phyloP scores from a whole-genome alignment of 2,113 vertebrate species.

The Lepidothrix coronata region DNA sequence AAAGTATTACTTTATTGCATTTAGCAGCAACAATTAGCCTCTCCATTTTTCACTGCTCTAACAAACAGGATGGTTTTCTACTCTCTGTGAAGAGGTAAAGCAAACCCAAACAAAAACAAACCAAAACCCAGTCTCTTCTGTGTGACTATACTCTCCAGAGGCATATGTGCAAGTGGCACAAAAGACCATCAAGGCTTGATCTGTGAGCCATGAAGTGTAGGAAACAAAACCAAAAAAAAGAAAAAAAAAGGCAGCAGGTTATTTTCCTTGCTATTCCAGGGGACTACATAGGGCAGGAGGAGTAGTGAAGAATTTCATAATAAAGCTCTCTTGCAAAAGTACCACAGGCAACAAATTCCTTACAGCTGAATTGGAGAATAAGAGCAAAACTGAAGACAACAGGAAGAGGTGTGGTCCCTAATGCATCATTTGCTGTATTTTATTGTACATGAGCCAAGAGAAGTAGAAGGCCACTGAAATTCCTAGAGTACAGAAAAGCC shows the following conservation, averaged over 20 bases:
- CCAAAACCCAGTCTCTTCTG: not conserved
- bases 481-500: not conserved
- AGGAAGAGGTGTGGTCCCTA: conserved; percentile 16
- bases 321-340: not conserved
- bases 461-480: not conserved
- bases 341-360: conserved; percentile 25
- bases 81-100: not conserved
- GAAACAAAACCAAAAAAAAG: not conserved
- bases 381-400: conserved; percentile 4
- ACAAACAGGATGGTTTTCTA: not conserved
- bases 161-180: not conserved
- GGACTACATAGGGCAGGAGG: not conserved
- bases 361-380: not conserved
- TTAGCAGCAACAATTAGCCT: conserved; percentile 14
- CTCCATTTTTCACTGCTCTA: not conserved
- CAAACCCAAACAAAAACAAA: not conserved
- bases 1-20: conserved; percentile 11
- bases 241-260: not conserved
- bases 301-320: not conserved
- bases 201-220: not conserved
- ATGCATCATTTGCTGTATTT: conserved; percentile 4
- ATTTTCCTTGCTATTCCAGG: not conserved
- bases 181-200: not conserved
- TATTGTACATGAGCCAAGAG: not conserved
- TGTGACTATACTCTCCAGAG: not conserved